Conservation (phyloP, 1,140 invertebrate species). For the Hypothenemus hampei region DNA sequence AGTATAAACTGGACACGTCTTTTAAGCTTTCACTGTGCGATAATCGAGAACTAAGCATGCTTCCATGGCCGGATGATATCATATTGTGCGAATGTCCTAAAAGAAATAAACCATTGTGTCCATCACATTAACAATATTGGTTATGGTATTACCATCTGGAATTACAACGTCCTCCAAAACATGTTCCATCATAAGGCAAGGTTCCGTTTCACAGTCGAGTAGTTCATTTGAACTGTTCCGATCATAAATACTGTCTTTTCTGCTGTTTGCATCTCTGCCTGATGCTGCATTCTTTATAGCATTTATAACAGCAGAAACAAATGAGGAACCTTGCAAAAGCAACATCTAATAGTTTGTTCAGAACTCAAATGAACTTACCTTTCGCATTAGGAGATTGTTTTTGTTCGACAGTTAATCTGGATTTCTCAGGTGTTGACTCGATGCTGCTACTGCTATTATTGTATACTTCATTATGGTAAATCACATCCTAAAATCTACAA, state of each 20-base stretch:
- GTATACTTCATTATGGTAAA: conserved; percentile 71
- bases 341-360: not conserved
- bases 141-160: conserved; percentile 46
- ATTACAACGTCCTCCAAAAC: conserved; percentile 62
- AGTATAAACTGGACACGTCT: conserved; percentile 60
- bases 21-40: conserved; percentile 56
- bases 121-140: not conserved
- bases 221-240: conserved; percentile 51
- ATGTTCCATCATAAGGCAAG: conserved; percentile 71
- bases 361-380: conserved; percentile 42
- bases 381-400: conserved; percentile 28
- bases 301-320: conserved; percentile 62
- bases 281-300: conserved; percentile 59
- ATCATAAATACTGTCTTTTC: conserved; percentile 25
- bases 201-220: conserved; percentile 72
- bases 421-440: conserved; percentile 56
- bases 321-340: conserved; percentile 50
- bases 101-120: not conserved
- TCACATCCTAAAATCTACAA: conserved; percentile 53
- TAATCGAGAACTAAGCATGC: conserved; percentile 40
- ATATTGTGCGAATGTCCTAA: conserved; percentile 60
- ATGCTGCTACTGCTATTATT: conserved; percentile 56
- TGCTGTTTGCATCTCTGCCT: conserved; percentile 17
- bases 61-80: conserved; percentile 53
- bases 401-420: conserved; percentile 34